Conservation (phyloP, 2,888 invertebrate genomes). For the Drosophila kuntzei region DNA sequence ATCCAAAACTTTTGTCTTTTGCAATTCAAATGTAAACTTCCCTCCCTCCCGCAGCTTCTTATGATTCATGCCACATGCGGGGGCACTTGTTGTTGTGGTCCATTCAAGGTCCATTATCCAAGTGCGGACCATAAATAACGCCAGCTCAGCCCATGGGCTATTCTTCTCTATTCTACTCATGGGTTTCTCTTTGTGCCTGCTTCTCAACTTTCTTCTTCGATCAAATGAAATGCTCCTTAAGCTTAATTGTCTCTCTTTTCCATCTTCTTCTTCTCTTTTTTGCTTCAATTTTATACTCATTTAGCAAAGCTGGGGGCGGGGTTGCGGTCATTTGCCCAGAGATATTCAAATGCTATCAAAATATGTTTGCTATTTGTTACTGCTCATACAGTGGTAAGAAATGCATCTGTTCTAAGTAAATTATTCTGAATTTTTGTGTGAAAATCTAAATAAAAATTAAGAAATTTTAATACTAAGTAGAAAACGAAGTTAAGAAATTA, state of each 20-base stretch:
- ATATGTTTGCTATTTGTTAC: slow-evolving; percentile 57
- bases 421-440: background rate
- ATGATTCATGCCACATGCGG: slow-evolving; percentile 44
- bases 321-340: slow-evolving; percentile 59
- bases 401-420: background rate
- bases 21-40: slow-evolving; percentile 52
- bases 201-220: slow-evolving; percentile 68
- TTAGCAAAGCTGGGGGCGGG: slow-evolving; percentile 55
- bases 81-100: slow-evolving; percentile 47
- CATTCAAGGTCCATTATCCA: slow-evolving; percentile 64
- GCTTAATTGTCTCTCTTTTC: slow-evolving; percentile 72
- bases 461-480: no score
- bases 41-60: background rate
- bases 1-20: slow-evolving; percentile 50
- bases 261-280: slow-evolving; percentile 23
- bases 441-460: background rate
- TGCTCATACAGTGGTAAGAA: slow-evolving; percentile 49
- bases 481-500: no score
- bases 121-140: slow-evolving; percentile 55
- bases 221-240: slow-evolving; percentile 79
- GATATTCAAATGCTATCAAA: slow-evolving; percentile 68
- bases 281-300: slow-evolving; percentile 75
- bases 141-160: slow-evolving; percentile 34
- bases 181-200: slow-evolving; percentile 19
- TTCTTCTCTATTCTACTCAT: slow-evolving; percentile 1